Evolutionary conservation across 2,888 invertebrate genomes (phyloP).

Genomic region (Drosophila quinaria): DNA sequence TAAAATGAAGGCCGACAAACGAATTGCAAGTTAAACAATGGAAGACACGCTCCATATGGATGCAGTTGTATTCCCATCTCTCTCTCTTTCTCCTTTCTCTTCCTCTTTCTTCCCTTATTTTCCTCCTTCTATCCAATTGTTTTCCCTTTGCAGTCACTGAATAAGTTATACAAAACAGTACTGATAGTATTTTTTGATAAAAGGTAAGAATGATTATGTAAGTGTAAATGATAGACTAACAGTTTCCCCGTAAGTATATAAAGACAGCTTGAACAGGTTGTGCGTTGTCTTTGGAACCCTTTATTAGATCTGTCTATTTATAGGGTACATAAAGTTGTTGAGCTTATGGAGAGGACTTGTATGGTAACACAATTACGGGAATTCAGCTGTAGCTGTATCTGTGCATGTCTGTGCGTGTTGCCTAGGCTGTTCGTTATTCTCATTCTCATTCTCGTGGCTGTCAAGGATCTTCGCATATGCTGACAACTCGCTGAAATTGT

Average conservation of each 20-base stretch:
- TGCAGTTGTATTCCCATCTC: slow-evolving; percentile 10
- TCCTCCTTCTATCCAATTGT: neutral
- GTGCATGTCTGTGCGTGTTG: neutral
- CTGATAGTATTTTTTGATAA: slow-evolving; percentile 44
- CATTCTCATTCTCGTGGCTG: slow-evolving; percentile 8
- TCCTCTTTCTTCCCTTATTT: no score
- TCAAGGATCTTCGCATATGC: slow-evolving; percentile 31
- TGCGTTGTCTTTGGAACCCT: neutral
- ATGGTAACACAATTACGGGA: slow-evolving; percentile 34
- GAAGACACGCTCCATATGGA: slow-evolving; percentile 36
- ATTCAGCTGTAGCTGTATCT: slow-evolving; percentile 12
- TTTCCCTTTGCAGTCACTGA: slow-evolving; percentile 10
- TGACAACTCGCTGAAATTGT: slow-evolving; percentile 33
- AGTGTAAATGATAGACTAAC: neutral
- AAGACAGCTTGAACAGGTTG: neutral
- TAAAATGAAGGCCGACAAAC: slow-evolving; percentile 46
- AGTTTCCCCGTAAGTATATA: slow-evolving; percentile 18
- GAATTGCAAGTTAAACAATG: slow-evolving; percentile 66
- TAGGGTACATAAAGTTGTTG: neutral
- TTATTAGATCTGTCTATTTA: neutral
- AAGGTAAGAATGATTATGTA: neutral
- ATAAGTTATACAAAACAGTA: slow-evolving; percentile 34
- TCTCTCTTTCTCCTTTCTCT: no score
- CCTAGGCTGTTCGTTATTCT: slow-evolving; percentile 11
- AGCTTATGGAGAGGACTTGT: slow-evolving; percentile 46